Evolutionary conservation across 2,888 invertebrate genomes (phyloP).

Genomic region (Parochlus steinenii): DNA sequence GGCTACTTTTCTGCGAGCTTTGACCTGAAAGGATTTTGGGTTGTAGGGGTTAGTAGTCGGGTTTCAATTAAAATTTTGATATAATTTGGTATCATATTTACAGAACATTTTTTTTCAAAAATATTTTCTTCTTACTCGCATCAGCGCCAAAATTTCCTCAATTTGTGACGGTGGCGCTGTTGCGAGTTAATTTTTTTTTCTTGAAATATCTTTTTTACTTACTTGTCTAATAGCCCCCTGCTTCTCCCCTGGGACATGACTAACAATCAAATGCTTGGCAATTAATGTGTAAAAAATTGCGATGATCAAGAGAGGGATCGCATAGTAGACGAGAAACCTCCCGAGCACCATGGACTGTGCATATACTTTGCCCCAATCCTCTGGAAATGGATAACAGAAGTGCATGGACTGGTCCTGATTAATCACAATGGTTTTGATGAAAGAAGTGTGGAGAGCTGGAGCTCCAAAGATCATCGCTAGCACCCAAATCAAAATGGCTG

Average conservation of each 20-base stretch:
- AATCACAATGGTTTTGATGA: too few relatives aligned
- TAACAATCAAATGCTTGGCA: slow-evolving; percentile 70
- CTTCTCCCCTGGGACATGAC: slow-evolving; percentile 67
- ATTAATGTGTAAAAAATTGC: slow-evolving; percentile 76
- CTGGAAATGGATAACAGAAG: slow-evolving; percentile 61
- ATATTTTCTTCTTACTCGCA: too few relatives aligned
- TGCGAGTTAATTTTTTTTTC: too few relatives aligned
- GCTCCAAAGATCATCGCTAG: slow-evolving; percentile 58
- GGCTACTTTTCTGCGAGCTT: slow-evolving; percentile 58
- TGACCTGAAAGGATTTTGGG: slow-evolving; percentile 38
- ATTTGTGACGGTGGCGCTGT: too few relatives aligned
- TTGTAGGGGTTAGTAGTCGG: too few relatives aligned
- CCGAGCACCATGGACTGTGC: slow-evolving; percentile 47
- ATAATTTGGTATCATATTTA: background rate
- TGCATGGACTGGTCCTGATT: too few relatives aligned
- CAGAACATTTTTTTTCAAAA: too few relatives aligned
- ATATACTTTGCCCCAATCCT: slow-evolving; percentile 46
- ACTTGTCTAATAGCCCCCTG: slow-evolving; percentile 52
- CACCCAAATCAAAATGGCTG: slow-evolving; percentile 63
- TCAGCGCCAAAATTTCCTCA: too few relatives aligned
- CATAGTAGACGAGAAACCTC: slow-evolving; percentile 64
- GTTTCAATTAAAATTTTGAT: slow-evolving; percentile 5
- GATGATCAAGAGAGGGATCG: slow-evolving; percentile 70
- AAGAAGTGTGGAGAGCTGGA: slow-evolving; percentile 59
- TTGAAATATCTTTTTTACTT: too few relatives aligned